A percentile compares a stretch with the other conserved stretches of the same genome.
These are phyloP conservation scores for Zootoca vivipara DNA, from an alignment of 2,113 vertebrate species.

Conservation along the genomic window DNA sequence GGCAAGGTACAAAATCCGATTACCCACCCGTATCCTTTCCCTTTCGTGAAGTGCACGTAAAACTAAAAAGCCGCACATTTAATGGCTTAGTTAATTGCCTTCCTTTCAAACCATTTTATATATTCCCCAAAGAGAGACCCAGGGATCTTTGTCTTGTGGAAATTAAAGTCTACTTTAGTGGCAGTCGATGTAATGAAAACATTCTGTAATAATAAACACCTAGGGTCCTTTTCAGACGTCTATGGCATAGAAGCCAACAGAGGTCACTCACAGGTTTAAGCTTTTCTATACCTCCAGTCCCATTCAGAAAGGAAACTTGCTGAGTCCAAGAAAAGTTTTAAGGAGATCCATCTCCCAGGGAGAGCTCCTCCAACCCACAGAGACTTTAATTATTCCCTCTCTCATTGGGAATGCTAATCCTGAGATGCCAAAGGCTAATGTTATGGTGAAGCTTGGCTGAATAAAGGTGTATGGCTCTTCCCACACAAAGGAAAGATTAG, in stretches of 20 bases:
- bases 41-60: not conserved
- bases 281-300: constrained; percentile 1
- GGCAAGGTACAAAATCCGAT: constrained; percentile 6
- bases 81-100: constrained; percentile 9
- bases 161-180: constrained; percentile 18
- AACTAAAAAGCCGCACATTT: not conserved
- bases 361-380: not conserved
- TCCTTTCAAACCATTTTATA: constrained; percentile 17
- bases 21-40: not conserved
- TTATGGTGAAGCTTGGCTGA: not conserved
- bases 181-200: constrained; percentile 28
- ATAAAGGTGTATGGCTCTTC: not conserved
- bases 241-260: not conserved
- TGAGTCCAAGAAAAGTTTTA: not conserved
- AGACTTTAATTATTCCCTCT: constrained; percentile 17
- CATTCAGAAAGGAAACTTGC: constrained; percentile 26
- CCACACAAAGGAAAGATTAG: not conserved
- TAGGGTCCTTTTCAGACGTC: constrained; percentile 11
- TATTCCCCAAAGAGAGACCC: constrained; percentile 4
- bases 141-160: constrained; percentile 15
- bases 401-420: constrained; percentile 2
- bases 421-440: not conserved
- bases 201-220: constrained; percentile 2
- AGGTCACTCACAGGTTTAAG: not conserved
- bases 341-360: not conserved